phyloP scores from a whole-genome alignment of 2,797 vertebrate genomes.

The Nannoperca obscura region DNA sequence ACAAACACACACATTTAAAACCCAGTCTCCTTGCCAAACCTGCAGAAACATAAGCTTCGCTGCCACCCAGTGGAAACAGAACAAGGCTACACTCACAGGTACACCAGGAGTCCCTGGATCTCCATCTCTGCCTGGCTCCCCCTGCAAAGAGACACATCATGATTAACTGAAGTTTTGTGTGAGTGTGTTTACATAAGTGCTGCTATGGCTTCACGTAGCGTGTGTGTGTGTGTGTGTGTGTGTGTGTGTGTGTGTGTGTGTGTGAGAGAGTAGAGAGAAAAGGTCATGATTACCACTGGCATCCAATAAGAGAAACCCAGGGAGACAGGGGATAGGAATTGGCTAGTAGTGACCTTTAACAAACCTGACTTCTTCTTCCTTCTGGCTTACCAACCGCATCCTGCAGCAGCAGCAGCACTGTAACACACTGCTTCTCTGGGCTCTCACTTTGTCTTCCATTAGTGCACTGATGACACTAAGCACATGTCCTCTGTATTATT shows the following conservation, averaged over 20 bases:
- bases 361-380: constrained; percentile 64
- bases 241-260: constrained; percentile 29
- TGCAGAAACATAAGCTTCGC: constrained; percentile 34
- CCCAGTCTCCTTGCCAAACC: neutral
- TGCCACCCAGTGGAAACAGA: constrained; percentile 68
- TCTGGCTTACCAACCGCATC: constrained; percentile 53
- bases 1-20: constrained; percentile 16
- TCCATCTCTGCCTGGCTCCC: constrained; percentile 81
- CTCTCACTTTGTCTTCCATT: constrained; percentile 36
- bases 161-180: constrained; percentile 45
- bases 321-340: constrained; percentile 61
- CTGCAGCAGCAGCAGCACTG: constrained; percentile 37
- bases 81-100: constrained; percentile 72
- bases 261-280: constrained; percentile 61
- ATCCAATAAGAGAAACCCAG: constrained; percentile 75
- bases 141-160: constrained; percentile 77
- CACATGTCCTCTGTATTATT: neutral
- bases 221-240: constrained; percentile 6
- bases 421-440: constrained; percentile 33
- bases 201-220: neutral
- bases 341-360: constrained; percentile 79
- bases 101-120: constrained; percentile 77
- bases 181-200: constrained; percentile 48
- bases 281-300: constrained; percentile 82
- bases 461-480: neutral